phyloP scores from a whole-genome alignment of 1,140 invertebrate species.

The Solenopsis invicta region DNA sequence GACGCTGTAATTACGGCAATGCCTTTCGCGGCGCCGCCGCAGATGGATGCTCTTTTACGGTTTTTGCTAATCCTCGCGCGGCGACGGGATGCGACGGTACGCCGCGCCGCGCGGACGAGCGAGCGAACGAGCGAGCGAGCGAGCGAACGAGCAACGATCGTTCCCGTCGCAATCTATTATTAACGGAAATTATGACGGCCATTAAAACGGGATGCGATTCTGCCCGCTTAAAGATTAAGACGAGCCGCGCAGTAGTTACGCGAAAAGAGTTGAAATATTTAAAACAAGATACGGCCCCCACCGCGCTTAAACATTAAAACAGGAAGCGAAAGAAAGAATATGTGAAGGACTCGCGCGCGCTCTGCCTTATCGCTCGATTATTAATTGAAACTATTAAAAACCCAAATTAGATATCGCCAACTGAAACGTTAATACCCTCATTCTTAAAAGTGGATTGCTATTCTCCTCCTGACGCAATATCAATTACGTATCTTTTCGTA shows the following conservation, averaged over 20 bases:
- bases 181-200: conserved; percentile 61
- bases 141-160: conserved; percentile 36
- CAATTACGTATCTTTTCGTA: neutral
- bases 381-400: conserved; percentile 48
- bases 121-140: conserved; percentile 8
- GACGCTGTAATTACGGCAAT: conserved; percentile 52
- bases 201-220: conserved; percentile 62
- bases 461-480: conserved; percentile 2
- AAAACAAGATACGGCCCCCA: conserved; percentile 40
- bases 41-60: conserved; percentile 45
- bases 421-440: conserved; percentile 15
- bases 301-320: conserved; percentile 35
- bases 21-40: conserved; percentile 16
- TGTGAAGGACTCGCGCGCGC: conserved; percentile 2
- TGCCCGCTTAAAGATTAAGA: conserved; percentile 62
- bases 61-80: conserved; percentile 46
- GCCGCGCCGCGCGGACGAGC: neutral
- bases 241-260: conserved; percentile 55
- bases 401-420: conserved; percentile 16
- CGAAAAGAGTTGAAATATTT: conserved; percentile 51
- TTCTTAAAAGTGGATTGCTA: neutral
- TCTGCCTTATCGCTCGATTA: conserved; percentile 10
- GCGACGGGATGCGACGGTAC: conserved; percentile 46
- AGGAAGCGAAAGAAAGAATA: conserved; percentile 46
- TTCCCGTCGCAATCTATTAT: conserved; percentile 58